Percentiles rank a stretch among this genome's conserved stretches.
Evolutionary conservation across 2,888 invertebrate genomes (phyloP).

Genomic region (Xanthia icteritia): DNA sequence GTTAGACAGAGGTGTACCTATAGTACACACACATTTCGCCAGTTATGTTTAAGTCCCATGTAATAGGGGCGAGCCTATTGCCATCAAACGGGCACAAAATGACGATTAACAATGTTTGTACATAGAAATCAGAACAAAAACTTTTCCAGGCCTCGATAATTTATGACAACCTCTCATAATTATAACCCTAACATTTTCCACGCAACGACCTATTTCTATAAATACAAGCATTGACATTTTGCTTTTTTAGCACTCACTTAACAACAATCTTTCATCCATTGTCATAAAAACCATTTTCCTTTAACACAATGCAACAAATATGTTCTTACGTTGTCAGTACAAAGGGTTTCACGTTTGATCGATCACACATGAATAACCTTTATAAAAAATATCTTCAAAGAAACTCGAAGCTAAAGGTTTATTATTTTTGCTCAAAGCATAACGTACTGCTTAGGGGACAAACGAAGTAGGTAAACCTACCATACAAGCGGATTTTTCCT

Average conservation of each 20-base stretch:
- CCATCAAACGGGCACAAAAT: too few species aligned
- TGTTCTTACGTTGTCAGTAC: conserved; percentile 57
- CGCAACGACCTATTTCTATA: conserved; percentile 41
- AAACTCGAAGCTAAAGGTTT: conserved; percentile 39
- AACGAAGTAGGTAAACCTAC: background rate
- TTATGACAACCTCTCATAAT: conserved; percentile 32
- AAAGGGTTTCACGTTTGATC: conserved; percentile 75
- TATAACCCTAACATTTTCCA: conserved; percentile 35
- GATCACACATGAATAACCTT: conserved; percentile 78
- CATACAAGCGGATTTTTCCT: conserved; percentile 4
- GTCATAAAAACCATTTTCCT: conserved; percentile 38
- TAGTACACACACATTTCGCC: too few species aligned
- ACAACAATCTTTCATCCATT: conserved; percentile 28
- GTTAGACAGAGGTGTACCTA: too few species aligned
- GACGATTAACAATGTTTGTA: background rate
- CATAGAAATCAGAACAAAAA: background rate
- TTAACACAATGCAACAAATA: conserved; percentile 56
- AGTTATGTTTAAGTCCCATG: too few species aligned
- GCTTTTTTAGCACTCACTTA: conserved; percentile 11
- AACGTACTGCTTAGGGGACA: background rate
- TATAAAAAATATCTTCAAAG: conserved; percentile 62
- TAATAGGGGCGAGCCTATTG: too few species aligned
- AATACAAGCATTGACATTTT: conserved; percentile 59
- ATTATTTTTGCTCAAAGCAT: conserved; percentile 49
- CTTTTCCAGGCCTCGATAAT: background rate